Evolutionary conservation across 2,113 vertebrate genomes (phyloP).

Genomic region (Bostrychus sinensis): DNA sequence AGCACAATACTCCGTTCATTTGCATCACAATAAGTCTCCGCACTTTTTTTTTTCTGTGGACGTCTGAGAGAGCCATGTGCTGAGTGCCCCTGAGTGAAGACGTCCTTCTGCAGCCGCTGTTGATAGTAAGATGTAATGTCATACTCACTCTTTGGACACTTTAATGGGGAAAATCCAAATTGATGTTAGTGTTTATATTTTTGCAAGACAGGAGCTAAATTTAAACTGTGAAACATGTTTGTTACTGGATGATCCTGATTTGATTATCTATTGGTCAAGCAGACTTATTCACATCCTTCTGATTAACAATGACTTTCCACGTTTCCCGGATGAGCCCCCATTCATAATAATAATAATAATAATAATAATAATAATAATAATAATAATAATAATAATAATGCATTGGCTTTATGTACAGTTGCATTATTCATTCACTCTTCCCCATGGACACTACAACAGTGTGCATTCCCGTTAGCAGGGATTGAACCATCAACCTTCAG

Average conservation of each 20-base stretch:
- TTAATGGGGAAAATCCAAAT: too few species aligned
- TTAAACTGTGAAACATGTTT: too few species aligned
- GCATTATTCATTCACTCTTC: too few species aligned
- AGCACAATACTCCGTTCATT: constrained; percentile 56
- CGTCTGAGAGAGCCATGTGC: constrained; percentile 22
- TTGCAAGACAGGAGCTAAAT: too few species aligned
- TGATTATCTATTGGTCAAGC: constrained; percentile 1
- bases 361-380: too few species aligned
- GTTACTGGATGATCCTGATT: neutral
- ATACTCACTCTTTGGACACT: neutral
- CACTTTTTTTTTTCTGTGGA: constrained; percentile 2
- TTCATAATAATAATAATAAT: constrained; percentile 1
- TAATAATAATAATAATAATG: too few species aligned
- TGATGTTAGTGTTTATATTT: too few species aligned
- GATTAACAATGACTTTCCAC: neutral
- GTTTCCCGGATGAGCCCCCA: neutral
- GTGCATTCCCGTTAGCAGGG: too few species aligned
- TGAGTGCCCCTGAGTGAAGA: constrained; percentile 9
- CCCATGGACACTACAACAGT: too few species aligned
- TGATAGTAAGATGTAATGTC: neutral
- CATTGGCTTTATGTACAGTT: too few species aligned
- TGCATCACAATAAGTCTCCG: constrained; percentile 60
- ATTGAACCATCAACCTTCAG: too few species aligned
- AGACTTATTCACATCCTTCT: neutral
- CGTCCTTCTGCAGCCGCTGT: constrained; percentile 29